These are phyloP conservation scores for Microchrysa polita DNA, from an alignment of 2,888 invertebrate genomes.

Conservation along the genomic window DNA sequence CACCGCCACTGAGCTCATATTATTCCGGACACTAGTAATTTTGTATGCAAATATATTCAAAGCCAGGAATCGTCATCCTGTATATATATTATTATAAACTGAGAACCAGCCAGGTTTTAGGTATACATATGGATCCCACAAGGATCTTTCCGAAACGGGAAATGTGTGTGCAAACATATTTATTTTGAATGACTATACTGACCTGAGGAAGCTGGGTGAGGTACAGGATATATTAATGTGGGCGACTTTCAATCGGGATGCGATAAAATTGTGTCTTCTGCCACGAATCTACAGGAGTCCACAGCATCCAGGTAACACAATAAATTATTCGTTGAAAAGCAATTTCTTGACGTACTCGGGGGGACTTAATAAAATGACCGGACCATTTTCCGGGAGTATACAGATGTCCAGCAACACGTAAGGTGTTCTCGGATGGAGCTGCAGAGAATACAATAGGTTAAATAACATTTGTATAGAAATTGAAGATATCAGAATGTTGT, in stretches of 20 bases:
- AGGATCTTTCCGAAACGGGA: background rate
- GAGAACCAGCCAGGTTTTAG: background rate
- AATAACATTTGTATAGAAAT: too few relatives aligned
- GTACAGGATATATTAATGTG: too few relatives aligned
- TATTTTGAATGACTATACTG: too few relatives aligned
- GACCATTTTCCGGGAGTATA: slow-evolving; percentile 34
- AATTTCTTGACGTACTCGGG: slow-evolving; percentile 9
- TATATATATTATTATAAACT: slow-evolving; percentile 27
- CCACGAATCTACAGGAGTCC: slow-evolving; percentile 35
- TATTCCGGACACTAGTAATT: slow-evolving; percentile 15
- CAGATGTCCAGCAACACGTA: slow-evolving; percentile 36
- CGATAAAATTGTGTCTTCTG: background rate
- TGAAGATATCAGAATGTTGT: too few relatives aligned
- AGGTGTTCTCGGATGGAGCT: slow-evolving; percentile 21
- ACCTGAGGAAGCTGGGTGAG: too few relatives aligned
- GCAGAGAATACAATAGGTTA: too few relatives aligned
- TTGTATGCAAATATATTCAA: slow-evolving; percentile 41
- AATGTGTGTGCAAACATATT: background rate
- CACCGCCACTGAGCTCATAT: background rate
- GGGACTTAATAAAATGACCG: slow-evolving; percentile 28
- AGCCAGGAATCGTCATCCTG: slow-evolving; percentile 27
- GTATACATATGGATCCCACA: background rate
- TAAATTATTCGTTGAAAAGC: slow-evolving; percentile 32
- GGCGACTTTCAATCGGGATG: background rate
- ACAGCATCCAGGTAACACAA: slow-evolving; percentile 23